phyloP scores from a whole-genome alignment of 2,797 vertebrate species.

The Micromesistius poutassou region DNA sequence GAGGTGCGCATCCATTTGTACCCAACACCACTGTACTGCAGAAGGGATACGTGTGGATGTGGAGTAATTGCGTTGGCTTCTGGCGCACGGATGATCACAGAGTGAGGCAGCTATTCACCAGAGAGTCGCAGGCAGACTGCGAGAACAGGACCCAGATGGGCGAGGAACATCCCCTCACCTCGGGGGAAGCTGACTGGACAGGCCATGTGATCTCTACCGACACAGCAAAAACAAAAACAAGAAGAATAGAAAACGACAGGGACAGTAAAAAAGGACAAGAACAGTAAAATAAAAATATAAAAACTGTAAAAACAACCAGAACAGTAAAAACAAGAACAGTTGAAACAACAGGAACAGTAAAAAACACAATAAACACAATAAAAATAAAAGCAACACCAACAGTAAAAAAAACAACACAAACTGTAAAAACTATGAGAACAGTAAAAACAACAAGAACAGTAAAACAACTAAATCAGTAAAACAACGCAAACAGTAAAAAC shows the following conservation, averaged over 20 bases:
- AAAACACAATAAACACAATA: background rate
- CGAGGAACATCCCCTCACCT: slow-evolving; percentile 64
- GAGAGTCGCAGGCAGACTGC: slow-evolving; percentile 57
- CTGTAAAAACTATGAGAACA: background rate
- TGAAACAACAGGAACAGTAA: slow-evolving; percentile 10
- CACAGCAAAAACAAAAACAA: slow-evolving; percentile 29
- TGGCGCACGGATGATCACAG: slow-evolving; percentile 36
- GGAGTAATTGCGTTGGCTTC: slow-evolving; percentile 45
- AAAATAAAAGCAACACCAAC: no score
- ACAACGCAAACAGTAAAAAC: no score
- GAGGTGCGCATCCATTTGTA: background rate
- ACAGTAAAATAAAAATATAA: background rate
- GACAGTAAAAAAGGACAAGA: slow-evolving; percentile 3
- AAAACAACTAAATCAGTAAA: no score
- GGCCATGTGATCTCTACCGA: no score
- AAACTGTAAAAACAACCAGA: no score
- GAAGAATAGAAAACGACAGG: slow-evolving; percentile 5
- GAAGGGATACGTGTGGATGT: slow-evolving; percentile 1
- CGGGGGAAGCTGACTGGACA: slow-evolving; percentile 55
- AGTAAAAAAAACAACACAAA: slow-evolving; percentile 42
- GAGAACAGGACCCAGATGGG: slow-evolving; percentile 72
- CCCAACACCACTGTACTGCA: background rate
- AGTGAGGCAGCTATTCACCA: slow-evolving; percentile 48
- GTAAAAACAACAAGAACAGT: no score
- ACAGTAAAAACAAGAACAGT: no score